Evolutionary conservation across 2,888 invertebrate genomes (phyloP).

Genomic region (Melanargia galathea): DNA sequence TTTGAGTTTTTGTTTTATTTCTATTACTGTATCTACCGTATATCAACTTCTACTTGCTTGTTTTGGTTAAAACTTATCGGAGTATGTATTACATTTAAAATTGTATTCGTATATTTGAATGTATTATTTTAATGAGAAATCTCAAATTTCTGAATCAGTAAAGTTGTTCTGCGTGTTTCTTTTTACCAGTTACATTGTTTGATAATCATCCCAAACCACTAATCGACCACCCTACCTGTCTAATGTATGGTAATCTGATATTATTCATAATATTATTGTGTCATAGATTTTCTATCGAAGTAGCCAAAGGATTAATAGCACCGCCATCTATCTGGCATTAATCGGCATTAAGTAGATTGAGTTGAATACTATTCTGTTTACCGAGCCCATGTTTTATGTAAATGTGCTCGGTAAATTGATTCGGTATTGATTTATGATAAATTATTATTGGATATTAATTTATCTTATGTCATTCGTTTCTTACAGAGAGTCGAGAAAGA

Average conservation of each 20-base stretch:
- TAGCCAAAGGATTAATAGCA: constrained; percentile 9
- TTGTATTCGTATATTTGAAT: no score
- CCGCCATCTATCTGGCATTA: constrained; percentile 45
- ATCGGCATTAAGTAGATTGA: constrained; percentile 55
- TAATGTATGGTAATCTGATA: constrained; percentile 5
- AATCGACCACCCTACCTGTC: neutral
- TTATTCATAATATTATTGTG: neutral
- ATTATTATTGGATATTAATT: constrained; percentile 23
- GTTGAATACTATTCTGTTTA: constrained; percentile 35
- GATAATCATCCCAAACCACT: neutral
- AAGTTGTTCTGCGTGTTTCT: no score
- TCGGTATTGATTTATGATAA: constrained; percentile 29
- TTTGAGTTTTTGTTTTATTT: no score
- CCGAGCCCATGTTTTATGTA: constrained; percentile 38
- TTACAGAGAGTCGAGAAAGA: no score
- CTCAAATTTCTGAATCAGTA: no score
- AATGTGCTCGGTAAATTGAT: constrained; percentile 32
- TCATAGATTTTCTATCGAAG: neutral
- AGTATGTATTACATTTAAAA: no score
- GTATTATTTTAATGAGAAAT: no score
- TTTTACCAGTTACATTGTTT: no score
- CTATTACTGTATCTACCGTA: no score
- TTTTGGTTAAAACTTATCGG: no score
- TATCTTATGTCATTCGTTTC: no score
- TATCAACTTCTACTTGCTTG: no score